Conservation (phyloP, 2,113 vertebrate genomes). For the Callithrix jacchus region DNA sequence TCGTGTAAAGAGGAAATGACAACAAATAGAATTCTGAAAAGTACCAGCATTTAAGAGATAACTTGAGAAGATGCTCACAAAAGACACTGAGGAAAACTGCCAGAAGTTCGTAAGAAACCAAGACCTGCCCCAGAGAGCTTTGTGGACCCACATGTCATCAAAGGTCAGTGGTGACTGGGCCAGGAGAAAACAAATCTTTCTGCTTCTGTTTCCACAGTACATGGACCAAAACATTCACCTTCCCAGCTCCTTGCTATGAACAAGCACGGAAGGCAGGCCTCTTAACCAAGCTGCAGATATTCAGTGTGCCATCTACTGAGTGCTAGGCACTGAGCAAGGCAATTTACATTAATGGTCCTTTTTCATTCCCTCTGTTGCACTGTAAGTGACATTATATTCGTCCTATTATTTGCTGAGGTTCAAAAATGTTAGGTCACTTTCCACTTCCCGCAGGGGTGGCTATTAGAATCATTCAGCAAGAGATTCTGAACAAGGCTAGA, state of each 20-base stretch:
- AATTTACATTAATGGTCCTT: background rate
- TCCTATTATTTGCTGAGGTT: background rate
- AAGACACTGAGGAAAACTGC: background rate
- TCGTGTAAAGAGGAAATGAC: background rate
- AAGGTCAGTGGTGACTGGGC: background rate
- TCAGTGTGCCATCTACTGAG: fast-evolving
- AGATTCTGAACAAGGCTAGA: background rate
- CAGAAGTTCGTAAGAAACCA: background rate
- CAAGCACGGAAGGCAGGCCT: background rate
- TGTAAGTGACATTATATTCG: background rate
- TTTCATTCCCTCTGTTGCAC: background rate
- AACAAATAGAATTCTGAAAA: background rate
- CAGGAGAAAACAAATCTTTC: background rate
- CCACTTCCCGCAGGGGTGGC: background rate
- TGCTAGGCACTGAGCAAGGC: no score
- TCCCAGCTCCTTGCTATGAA: background rate
- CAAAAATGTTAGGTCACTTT: background rate
- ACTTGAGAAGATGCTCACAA: background rate
- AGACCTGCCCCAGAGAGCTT: background rate
- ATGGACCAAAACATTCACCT: background rate
- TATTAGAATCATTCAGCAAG: background rate
- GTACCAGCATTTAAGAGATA: background rate
- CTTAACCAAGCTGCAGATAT: no score
- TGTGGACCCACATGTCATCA: background rate
- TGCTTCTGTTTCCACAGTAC: background rate